Conservation (phyloP, 2,888 invertebrate genomes). For the Drosophila paracracens region DNA sequence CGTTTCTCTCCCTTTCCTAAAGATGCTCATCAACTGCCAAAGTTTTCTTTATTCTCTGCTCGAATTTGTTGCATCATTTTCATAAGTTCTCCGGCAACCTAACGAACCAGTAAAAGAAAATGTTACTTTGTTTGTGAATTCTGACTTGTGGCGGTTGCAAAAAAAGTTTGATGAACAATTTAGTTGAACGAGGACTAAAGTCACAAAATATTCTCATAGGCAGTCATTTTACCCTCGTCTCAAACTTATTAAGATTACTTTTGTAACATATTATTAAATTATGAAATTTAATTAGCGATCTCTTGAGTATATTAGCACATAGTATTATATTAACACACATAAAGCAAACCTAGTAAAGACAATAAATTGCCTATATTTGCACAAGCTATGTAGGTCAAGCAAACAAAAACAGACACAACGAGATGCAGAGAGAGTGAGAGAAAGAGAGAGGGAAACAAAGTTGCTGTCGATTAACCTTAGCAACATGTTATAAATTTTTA, state of each 20-base stretch:
- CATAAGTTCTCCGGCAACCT: slow-evolving; percentile 8
- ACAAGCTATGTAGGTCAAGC: slow-evolving; percentile 14
- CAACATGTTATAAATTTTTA: slow-evolving; percentile 66
- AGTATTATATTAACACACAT: slow-evolving; percentile 20
- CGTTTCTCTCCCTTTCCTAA: neutral
- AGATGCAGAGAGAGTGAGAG: neutral
- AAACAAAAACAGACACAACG: slow-evolving; percentile 7
- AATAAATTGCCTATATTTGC: slow-evolving; percentile 2
- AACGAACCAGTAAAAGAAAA: slow-evolving; percentile 10
- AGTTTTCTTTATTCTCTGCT: slow-evolving; percentile 1
- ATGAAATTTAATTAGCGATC: slow-evolving; percentile 34
- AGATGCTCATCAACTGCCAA: neutral
- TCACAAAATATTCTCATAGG: neutral
- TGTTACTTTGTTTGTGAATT: neutral
- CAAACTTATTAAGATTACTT: neutral
- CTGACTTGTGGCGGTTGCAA: slow-evolving; percentile 1
- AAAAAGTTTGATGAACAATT: neutral
- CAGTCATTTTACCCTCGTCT: neutral
- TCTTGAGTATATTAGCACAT: slow-evolving; percentile 11
- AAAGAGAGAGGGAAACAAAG: neutral
- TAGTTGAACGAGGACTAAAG: neutral
- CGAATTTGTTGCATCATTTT: neutral
- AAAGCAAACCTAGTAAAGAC: slow-evolving; percentile 13
- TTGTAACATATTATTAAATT: neutral
- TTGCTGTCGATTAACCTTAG: slow-evolving; percentile 57